Base-by-base conservation (phyloP, 2,888 invertebrate genomes). In the Harpalus rufipes region DNA sequence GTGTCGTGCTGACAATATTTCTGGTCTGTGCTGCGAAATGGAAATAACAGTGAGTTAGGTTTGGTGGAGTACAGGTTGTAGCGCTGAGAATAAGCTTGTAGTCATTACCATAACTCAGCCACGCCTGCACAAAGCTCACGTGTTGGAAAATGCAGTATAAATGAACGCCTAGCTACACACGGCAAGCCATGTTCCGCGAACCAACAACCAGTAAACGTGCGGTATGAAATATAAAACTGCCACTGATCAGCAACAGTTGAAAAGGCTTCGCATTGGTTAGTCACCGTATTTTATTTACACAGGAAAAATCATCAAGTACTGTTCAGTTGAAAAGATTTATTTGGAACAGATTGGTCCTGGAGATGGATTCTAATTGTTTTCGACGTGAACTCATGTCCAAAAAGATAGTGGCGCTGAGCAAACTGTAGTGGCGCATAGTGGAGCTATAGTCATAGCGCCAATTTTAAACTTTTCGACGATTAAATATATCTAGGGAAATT, bases 41-140 rank as follows among this genome's bases (percentile, higher is more conserved):
- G 68, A 82, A 74, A 82, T 82, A 72, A 74, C 72, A 58, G 82
- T 82, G 72, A 82, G 74, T 74, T 82, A 74, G 58, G 74, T 58
- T 56, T 72, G 41, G 21, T 72, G 41, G 21, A 72, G 59, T 74
- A 56, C 82, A 56, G 39, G 81, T 81, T 81, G 68, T 82, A 51
- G 58, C 74, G 72, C 51, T 74, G 82, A 51, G 82, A 82, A 82
- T 82, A 82, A 59, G 74, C 58, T 32, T 82, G 81, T 81, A 81
- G 81, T 65, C 68, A 81, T 81, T 81, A 81, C 81, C 81, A 81
- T 81, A 81, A 68, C 51, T 81, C 39, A 58, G 44, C 32, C 79
- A 10, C 79, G 61, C 44, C 12, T 80, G 79, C 79, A 79, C 79
- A 59, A 39, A 59, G 61, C 14, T 51, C 74, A 74, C 44, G 74